A percentile compares a stretch with the other conserved stretches of the same genome.
Evolutionary conservation across 1,140 invertebrate species (phyloP).

Genomic region (Centruroides sculpturatus): DNA sequence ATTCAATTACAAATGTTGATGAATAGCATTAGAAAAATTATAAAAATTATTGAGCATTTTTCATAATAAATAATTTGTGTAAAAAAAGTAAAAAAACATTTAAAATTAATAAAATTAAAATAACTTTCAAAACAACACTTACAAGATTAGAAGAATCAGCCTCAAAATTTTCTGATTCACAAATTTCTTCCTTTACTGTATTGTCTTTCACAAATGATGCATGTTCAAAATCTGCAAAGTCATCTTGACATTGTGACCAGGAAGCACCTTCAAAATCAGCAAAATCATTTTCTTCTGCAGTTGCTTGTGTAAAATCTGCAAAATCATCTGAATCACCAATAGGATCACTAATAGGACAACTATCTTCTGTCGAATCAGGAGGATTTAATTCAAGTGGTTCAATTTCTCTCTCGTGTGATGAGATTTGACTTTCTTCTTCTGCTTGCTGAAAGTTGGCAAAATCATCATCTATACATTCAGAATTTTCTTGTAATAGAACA

Average conservation of each 20-base stretch:
- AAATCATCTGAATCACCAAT: conserved; percentile 2
- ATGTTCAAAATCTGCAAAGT: conserved; percentile 15
- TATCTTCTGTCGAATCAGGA: too few relatives aligned
- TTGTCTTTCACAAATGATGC: conserved; percentile 1
- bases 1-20: too few relatives aligned
- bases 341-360: not conserved
- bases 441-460: not conserved
- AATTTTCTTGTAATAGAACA: too few relatives aligned
- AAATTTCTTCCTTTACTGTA: not conserved
- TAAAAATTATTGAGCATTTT: too few relatives aligned
- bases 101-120: too few relatives aligned
- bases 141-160: not conserved
- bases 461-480: not conserved
- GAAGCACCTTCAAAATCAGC: conserved; percentile 8
- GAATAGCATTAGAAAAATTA: too few relatives aligned
- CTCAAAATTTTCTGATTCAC: not conserved
- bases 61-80: too few relatives aligned
- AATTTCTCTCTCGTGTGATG: too few relatives aligned
- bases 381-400: too few relatives aligned
- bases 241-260: not conserved
- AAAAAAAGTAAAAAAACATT: too few relatives aligned
- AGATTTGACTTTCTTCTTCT: too few relatives aligned
- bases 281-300: conserved; percentile 3
- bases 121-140: not conserved
- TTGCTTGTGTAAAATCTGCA: not conserved